A percentile compares a stretch with the other conserved stretches of the same genome.
phyloP scores from a whole-genome alignment of 2,888 invertebrate genomes.

The Rhimphoctona megacephalus region DNA sequence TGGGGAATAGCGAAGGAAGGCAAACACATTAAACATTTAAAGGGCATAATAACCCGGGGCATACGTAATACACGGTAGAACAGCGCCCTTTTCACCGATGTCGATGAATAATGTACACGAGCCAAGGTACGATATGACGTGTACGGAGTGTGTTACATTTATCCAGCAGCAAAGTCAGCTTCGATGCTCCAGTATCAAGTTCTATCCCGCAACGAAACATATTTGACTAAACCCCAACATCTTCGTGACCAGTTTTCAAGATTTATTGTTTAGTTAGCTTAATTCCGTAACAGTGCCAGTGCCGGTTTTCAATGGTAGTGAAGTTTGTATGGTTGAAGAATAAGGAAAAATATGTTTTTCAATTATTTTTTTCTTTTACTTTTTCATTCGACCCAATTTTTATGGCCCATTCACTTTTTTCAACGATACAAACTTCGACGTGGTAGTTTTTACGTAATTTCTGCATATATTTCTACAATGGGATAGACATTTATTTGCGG shows the following conservation, averaged over 20 bases:
- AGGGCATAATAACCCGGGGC: conserved; percentile 84
- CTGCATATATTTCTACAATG: not conserved
- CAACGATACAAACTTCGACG: not conserved
- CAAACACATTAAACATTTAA: conserved; percentile 85
- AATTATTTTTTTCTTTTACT: no score
- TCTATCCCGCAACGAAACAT: not conserved
- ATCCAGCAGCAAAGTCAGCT: conserved; percentile 27
- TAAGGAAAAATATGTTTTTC: not conserved
- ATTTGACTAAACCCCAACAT: not conserved
- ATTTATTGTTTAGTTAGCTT: not conserved
- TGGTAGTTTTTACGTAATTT: not conserved
- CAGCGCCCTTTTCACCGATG: conserved; percentile 83
- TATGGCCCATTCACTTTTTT: not conserved
- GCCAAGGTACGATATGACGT: conserved; percentile 80
- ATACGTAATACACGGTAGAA: conserved; percentile 81
- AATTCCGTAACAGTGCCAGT: not conserved
- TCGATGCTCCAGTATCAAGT: conserved; percentile 1
- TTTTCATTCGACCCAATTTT: not conserved
- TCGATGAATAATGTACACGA: conserved; percentile 83
- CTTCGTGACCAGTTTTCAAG: not conserved
- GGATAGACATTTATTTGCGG: not conserved
- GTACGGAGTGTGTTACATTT: conserved; percentile 56
- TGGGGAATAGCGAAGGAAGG: conserved; percentile 83
- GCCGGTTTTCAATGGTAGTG: not conserved
- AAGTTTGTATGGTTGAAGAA: not conserved